Evolutionary conservation across 2,797 vertebrate species (phyloP), one percentile per base, ranked within the genome.

Genomic region (Labroides dimidiatus): DNA sequence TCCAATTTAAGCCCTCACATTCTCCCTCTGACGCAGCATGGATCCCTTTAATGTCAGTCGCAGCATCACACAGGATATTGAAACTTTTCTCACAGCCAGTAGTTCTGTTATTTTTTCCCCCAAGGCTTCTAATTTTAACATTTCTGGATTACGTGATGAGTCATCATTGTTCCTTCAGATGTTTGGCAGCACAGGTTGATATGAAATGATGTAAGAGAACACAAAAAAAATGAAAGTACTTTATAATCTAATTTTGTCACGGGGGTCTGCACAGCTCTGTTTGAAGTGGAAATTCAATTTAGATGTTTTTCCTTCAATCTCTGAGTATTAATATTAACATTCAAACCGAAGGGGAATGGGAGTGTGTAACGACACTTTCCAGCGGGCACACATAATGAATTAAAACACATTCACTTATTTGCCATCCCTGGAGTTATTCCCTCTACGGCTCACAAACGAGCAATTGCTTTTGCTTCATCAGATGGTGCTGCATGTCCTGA

Each of bases 261-360:
- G 9, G 19, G 36, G 24, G 17, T 67, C 27, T 23, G 1, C 4
- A 19, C 16, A 16, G n/a, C 50, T 27, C 14, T 2, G 47, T 63
- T 58, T 72, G 24, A 62, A 60, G 59, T 17, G 54, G n/a, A 52
- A 37, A 55, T 59, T 69, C 37, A 58, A 23, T 69, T 74, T 33
- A 17, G 39, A 60, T 16, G 1, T 24, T 57, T 64, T 10, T 16
- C 16, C 16, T 20, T 54, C 21, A 37, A 1, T 24, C 19, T 79
- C 56, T 47, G 13, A 63, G 16, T 39, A 23, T 63, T 75, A 78
- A 16, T 62, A 70, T 79, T 60, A 69, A 69, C 64, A 58, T 54
- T 63, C 13, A 69, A 45, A 49, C 36, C 27, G 53, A 49, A 19
- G 33, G 60, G 45, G 39, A 65, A 47, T 39, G 61, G 5, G 41